Conservation (phyloP, 2,888 invertebrate genomes). For the Andrena flavipes region DNA sequence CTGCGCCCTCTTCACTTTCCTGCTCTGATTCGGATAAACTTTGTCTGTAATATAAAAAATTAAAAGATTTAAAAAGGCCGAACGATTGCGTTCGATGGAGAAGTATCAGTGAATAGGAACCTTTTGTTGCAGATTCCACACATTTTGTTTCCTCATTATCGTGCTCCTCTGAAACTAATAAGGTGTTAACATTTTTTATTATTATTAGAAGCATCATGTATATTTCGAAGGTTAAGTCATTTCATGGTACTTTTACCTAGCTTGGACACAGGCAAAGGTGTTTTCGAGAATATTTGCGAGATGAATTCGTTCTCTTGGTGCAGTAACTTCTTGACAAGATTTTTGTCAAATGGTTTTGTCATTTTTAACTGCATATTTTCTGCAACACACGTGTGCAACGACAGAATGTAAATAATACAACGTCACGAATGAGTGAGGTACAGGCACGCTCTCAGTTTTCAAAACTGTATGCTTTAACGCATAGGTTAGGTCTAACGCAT, state of each 20-base stretch:
- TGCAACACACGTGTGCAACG: conserved; percentile 38
- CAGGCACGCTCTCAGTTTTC: background rate
- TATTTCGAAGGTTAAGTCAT: conserved; percentile 59
- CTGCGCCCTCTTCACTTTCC: conserved; percentile 85
- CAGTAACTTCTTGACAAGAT: conserved; percentile 84
- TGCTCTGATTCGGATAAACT: conserved; percentile 61
- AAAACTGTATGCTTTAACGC: background rate
- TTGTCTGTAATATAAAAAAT: conserved; percentile 47
- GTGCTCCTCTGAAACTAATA: conserved; percentile 36
- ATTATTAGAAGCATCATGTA: background rate
- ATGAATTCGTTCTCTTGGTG: conserved; percentile 87
- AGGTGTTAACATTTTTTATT: background rate
- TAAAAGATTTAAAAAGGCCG: background rate
- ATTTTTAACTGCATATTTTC: conserved; percentile 81
- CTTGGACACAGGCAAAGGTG: conserved; percentile 86
- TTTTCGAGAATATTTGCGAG: conserved; percentile 86
- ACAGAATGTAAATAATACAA: conserved; percentile 35
- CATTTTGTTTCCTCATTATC: conserved; percentile 5
- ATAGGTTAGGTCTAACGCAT: conserved; percentile 32
- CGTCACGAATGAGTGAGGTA: background rate
- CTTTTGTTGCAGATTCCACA: background rate
- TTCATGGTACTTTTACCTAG: conserved; percentile 81
- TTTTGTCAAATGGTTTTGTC: conserved; percentile 80
- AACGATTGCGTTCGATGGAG: background rate
- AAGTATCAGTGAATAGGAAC: conserved; percentile 26